Evolutionary conservation across 2,888 invertebrate species (phyloP).

Genomic region (Caenorhabditis imperialis): DNA sequence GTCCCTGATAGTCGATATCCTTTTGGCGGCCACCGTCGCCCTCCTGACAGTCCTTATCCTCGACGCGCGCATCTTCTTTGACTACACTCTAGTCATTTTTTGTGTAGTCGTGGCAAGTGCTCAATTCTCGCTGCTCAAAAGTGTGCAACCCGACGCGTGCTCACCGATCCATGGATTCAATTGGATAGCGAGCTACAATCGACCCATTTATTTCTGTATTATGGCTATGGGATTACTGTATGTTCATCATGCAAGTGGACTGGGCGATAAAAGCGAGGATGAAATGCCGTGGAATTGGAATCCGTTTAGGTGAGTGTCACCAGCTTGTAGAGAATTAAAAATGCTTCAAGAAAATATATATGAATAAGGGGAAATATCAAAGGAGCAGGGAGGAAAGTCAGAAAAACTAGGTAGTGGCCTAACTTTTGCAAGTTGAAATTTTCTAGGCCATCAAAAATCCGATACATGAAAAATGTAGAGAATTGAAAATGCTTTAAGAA

Average conservation of each 20-base stretch:
- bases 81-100: conserved; percentile 92
- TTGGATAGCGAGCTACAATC: conserved; percentile 79
- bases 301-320: conserved; percentile 56
- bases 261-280: conserved; percentile 20
- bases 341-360: too few relatives aligned
- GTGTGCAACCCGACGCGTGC: conserved; percentile 98
- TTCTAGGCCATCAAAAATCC: too few relatives aligned
- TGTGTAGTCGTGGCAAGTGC: conserved; percentile 98
- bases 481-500: too few relatives aligned
- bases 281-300: conserved; percentile 68
- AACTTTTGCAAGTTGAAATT: too few relatives aligned
- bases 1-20: conserved; percentile 87
- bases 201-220: conserved; percentile 90
- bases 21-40: conserved; percentile 89
- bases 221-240: conserved; percentile 82
- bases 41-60: conserved; percentile 81
- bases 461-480: too few relatives aligned
- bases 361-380: too few relatives aligned
- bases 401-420: too few relatives aligned
- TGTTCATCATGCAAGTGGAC: conserved; percentile 68
- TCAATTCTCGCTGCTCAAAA: conserved; percentile 83
- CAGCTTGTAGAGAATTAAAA: not conserved
- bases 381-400: too few relatives aligned
- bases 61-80: conserved; percentile 87
- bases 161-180: conserved; percentile 90